Evolutionary conservation across 2,113 vertebrate species (phyloP).

Genomic region (Lichenostomus cassidix): DNA sequence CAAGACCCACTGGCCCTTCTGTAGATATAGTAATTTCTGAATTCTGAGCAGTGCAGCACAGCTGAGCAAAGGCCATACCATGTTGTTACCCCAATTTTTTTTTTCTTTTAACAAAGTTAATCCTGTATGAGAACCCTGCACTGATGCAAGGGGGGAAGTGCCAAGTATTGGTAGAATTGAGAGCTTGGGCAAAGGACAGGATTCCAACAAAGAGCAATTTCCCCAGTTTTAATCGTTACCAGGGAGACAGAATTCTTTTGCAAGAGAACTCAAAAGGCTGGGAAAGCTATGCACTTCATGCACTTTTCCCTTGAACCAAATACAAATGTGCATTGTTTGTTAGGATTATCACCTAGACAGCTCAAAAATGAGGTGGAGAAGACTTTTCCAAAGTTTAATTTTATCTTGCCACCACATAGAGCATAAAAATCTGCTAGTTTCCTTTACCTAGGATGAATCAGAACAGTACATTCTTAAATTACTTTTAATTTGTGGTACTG

Average conservation of each 20-base stretch:
- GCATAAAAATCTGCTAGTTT: not conserved
- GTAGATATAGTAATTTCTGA: not conserved
- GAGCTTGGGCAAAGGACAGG: not conserved
- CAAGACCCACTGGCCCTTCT: not conserved
- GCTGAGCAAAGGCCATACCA: not conserved
- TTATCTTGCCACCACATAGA: not conserved
- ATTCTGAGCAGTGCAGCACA: not conserved
- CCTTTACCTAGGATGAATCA: not conserved
- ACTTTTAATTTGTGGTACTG: not conserved
- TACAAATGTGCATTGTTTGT: slow-evolving; percentile 46
- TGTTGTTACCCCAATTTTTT: not conserved
- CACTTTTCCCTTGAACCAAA: slow-evolving; percentile 38
- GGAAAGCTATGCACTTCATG: slow-evolving; percentile 50
- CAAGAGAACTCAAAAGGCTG: slow-evolving; percentile 69
- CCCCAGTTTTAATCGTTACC: slow-evolving; percentile 74
- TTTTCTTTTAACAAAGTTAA: not conserved
- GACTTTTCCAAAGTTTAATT: not conserved
- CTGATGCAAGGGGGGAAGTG: not conserved
- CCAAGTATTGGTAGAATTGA: not conserved
- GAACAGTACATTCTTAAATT: not conserved
- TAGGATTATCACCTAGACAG: slow-evolving; percentile 58
- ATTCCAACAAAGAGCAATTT: slow-evolving; percentile 57
- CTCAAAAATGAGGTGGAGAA: slow-evolving; percentile 10
- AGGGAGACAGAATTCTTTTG: slow-evolving; percentile 73
- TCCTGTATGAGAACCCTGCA: slow-evolving; percentile 9